Conservation (phyloP, 2,888 invertebrate genomes). For the Cryptocephalus primarius region DNA sequence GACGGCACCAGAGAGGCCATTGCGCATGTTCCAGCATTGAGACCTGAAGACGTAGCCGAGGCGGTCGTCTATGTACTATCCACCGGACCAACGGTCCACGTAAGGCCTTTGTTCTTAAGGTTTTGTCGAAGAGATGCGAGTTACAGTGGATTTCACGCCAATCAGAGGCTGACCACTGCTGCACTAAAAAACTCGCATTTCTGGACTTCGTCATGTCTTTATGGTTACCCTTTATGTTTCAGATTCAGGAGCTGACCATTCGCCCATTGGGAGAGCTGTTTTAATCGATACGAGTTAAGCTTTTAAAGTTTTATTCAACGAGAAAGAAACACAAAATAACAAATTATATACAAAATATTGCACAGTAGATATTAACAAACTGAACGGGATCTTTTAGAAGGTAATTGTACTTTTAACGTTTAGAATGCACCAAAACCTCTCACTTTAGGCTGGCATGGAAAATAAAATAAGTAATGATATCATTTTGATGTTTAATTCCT, state of each 20-base stretch:
- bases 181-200: too few relatives aligned
- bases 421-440: too few relatives aligned
- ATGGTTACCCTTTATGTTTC: conserved; percentile 1
- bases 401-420: too few relatives aligned
- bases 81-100: conserved; percentile 18
- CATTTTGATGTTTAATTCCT: too few relatives aligned
- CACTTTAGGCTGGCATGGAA: too few relatives aligned
- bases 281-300: neutral
- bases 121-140: neutral
- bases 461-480: too few relatives aligned
- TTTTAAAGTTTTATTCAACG: too few relatives aligned
- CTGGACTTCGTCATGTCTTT: too few relatives aligned
- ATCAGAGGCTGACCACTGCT: too few relatives aligned
- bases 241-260: conserved; percentile 12
- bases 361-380: too few relatives aligned
- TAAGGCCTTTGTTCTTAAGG: conserved; percentile 4
- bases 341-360: neutral
- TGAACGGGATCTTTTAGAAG: too few relatives aligned
- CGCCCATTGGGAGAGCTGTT: conserved; percentile 8
- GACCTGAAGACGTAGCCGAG: conserved; percentile 18
- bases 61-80: conserved; percentile 16
- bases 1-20: conserved; percentile 8
- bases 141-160: neutral
- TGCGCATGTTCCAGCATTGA: conserved; percentile 4
- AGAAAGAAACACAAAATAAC: neutral